phyloP scores from a whole-genome alignment of 2,113 vertebrate genomes.

The Orycteropus afer region DNA sequence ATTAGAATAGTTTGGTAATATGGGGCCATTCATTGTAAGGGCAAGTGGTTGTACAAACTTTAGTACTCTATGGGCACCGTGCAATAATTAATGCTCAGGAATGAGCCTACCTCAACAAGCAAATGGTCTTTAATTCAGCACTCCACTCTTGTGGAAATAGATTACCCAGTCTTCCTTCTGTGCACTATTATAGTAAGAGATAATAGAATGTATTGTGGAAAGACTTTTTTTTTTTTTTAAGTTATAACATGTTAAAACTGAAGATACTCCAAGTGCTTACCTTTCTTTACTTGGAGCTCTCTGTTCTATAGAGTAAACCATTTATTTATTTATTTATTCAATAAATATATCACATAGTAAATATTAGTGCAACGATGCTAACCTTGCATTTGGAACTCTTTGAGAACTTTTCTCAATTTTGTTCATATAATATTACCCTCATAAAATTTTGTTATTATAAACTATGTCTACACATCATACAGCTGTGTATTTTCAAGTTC shows the following conservation, averaged over 20 bases:
- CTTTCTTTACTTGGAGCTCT: not conserved
- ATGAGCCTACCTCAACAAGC: not conserved
- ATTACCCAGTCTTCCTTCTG: too few relatives aligned
- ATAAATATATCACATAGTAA: not conserved
- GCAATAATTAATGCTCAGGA: not conserved
- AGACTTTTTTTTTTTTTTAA: not conserved
- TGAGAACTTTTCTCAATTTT: not conserved
- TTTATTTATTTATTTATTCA: not conserved
- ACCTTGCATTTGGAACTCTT: not conserved
- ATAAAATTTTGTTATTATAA: not conserved
- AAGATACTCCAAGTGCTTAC: not conserved
- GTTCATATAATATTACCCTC: not conserved
- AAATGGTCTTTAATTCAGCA: not conserved
- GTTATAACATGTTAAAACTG: not conserved
- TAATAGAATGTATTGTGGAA: not conserved
- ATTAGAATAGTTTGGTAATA: not conserved
- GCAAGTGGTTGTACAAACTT: not conserved
- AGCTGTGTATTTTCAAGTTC: not conserved
- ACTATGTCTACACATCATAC: not conserved
- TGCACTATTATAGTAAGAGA: not conserved
- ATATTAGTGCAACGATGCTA: not conserved
- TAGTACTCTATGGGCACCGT: not conserved
- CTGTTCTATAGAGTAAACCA: not conserved
- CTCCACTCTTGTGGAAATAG: too few relatives aligned
- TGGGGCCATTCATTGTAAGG: not conserved